A percentile compares a stretch with the other conserved stretches of the same genome.
Conservation (phyloP, 2,888 invertebrate species). For the Actias luna region DNA sequence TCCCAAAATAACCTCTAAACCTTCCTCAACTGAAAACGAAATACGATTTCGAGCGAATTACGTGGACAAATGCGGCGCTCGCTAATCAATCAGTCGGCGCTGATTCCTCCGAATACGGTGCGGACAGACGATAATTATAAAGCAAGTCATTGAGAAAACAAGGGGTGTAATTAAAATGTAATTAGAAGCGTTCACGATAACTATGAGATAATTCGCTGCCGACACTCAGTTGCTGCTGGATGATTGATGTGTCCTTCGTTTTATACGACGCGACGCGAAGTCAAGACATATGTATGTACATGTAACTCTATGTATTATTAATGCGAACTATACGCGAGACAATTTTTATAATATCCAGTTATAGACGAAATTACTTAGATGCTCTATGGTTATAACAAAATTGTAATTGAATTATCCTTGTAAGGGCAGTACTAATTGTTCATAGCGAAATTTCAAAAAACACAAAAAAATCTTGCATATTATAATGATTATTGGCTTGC, state of each 20-base stretch:
- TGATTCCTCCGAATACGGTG: background rate
- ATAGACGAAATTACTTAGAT: background rate
- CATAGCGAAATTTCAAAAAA: too few relatives aligned
- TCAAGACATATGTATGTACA: background rate
- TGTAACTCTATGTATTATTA: background rate
- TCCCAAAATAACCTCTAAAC: too few relatives aligned
- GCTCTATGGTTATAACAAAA: too few relatives aligned
- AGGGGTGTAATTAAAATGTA: constrained; percentile 17
- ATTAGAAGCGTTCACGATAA: background rate
- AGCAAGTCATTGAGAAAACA: constrained; percentile 11
- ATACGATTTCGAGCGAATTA: too few relatives aligned
- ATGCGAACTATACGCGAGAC: background rate
- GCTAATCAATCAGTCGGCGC: too few relatives aligned
- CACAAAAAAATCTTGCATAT: too few relatives aligned
- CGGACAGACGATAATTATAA: background rate
- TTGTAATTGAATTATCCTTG: too few relatives aligned
- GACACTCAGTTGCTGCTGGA: background rate
- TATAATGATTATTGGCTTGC: too few relatives aligned
- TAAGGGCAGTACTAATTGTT: too few relatives aligned
- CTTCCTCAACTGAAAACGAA: too few relatives aligned
- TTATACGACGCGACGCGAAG: background rate
- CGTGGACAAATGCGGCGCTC: too few relatives aligned
- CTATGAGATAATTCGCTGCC: constrained; percentile 9
- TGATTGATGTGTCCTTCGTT: constrained; percentile 1
- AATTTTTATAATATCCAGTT: background rate